Evolutionary conservation across 2,113 vertebrate species (phyloP).

Genomic region (Cairina moschata): DNA sequence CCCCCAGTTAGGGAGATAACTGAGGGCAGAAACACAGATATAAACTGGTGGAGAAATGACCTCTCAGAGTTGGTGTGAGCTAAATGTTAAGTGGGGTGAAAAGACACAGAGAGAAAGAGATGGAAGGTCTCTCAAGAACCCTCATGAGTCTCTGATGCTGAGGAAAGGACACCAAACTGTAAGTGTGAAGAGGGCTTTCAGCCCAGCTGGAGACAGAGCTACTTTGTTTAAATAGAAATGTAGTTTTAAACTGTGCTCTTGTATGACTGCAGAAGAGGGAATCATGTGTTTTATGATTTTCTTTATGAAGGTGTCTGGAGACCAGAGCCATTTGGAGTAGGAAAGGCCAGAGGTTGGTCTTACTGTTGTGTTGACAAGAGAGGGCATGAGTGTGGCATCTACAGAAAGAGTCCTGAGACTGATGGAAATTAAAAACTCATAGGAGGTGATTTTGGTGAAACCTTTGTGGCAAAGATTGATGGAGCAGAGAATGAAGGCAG

Average conservation of each 20-base stretch:
- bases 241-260: neutral
- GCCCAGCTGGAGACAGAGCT: neutral
- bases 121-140: neutral
- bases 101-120: neutral
- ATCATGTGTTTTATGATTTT: neutral
- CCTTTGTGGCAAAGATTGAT: neutral
- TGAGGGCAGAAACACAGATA: neutral
- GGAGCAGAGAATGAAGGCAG: neutral
- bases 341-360: neutral
- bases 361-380: neutral
- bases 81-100: neutral
- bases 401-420: neutral
- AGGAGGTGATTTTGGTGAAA: neutral
- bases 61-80: neutral
- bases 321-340: neutral
- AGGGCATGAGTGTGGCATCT: neutral
- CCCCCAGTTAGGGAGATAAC: neutral
- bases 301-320: neutral
- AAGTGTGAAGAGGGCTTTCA: neutral
- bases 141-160: neutral
- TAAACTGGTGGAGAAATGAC: neutral
- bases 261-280: neutral
- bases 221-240: neutral
- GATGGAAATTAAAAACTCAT: neutral
- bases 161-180: neutral